phyloP scores from a whole-genome alignment of 2,888 invertebrate genomes.

The Cordilura impudica region DNA sequence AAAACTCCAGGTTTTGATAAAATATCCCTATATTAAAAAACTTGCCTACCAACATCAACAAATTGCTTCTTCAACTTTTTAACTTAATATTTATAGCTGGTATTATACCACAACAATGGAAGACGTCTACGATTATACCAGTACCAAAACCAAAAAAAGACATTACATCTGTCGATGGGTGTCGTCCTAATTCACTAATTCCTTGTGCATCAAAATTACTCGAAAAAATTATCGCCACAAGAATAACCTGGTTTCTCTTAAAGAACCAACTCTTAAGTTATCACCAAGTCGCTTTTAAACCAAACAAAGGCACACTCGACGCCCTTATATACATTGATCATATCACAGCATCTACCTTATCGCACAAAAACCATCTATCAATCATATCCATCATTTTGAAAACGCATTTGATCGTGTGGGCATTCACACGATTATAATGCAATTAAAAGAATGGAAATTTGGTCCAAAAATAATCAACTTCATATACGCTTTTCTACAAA shows the following conservation, averaged over 20 bases:
- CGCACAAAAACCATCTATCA: not conserved
- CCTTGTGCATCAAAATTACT: slow-evolving; percentile 27
- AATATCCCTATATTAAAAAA: slow-evolving; percentile 46
- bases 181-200: slow-evolving; percentile 41
- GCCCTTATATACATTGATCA: not conserved
- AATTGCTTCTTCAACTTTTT: slow-evolving; percentile 22
- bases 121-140: slow-evolving; percentile 25
- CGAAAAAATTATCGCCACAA: slow-evolving; percentile 36
- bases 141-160: slow-evolving; percentile 30
- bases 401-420: not conserved
- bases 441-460: slow-evolving; percentile 14
- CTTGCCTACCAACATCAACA: not conserved
- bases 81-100: slow-evolving; percentile 22
- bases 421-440: not conserved
- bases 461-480: no score
- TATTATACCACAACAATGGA: slow-evolving; percentile 37
- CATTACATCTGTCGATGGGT: not conserved
- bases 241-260: no score
- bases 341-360: not conserved
- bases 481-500: not conserved
- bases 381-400: not conserved
- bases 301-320: slow-evolving; percentile 12
- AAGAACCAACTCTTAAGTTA: slow-evolving; percentile 13
- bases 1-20: slow-evolving; percentile 44
- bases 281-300: slow-evolving; percentile 20